Evolutionary conservation across 2,797 vertebrate genomes (phyloP), one percentile per base, ranked within the genome.

Genomic region (Danio aesculapii): DNA sequence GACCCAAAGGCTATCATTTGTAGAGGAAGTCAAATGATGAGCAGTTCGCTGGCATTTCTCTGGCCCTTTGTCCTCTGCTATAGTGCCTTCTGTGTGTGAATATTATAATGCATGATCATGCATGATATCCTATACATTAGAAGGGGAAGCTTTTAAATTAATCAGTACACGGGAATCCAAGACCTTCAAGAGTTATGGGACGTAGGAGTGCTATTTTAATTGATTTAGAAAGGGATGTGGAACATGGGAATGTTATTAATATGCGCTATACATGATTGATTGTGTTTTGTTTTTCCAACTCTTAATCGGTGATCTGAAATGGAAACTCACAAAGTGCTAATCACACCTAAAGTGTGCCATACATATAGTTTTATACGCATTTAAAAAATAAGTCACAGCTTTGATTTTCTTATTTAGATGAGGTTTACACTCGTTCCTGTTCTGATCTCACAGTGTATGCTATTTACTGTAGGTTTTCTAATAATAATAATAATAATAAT

Each of bases 1-100:
- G 50, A 66, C 52, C 68, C 61, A 78, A 46, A 83, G 69, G 75
- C 30, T 46, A 53, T 78, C 44, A 67, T 78, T 83, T 79, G 39
- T 74, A 44, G 55, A 55, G 46, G 53, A 73, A 55, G 68, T 59
- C 69, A 73, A 79, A 79, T 79, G 62, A 79, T 79, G 61, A 79
- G 75, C 21, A 21, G 59, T 61, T 62, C 39, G 41, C 71, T 69
- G 49, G 59, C 61, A 21, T 62, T 69, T 74, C 62, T 79, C 19
- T 53, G 19, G 52, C 41, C 41, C 58, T 79, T 83, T 79, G 62
- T 79, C 47, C 49, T 79, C 12, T 41, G 74, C 13, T 52, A 12
- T 63, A 68, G 17, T 21, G 3, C 10, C 3, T 5, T 41, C 43
- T 69, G 6, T 79, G 17, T 6, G 17, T 43, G 7, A 17, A n/a